phyloP scores from a whole-genome alignment of 1,140 invertebrate genomes.

The Heterodera schachtii region DNA sequence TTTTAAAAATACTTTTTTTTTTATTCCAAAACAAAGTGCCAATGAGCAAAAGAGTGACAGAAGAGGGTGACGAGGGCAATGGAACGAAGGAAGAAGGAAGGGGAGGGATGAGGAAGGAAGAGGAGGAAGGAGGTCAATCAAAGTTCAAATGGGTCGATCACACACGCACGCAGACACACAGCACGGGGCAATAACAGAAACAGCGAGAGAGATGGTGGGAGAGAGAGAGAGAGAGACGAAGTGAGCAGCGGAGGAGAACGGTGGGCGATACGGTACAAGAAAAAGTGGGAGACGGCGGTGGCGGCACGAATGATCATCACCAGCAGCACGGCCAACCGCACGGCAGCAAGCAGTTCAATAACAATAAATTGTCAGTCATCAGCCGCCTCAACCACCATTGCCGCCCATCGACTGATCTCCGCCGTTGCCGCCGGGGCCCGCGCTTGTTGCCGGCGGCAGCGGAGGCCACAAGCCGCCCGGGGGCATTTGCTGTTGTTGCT shows the following conservation, averaged over 20 bases:
- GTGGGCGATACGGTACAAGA: too few species aligned
- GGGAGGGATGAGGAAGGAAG: too few species aligned
- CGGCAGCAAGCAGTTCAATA: too few species aligned
- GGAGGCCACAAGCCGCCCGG: conserved; percentile 12
- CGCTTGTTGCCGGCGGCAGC: conserved; percentile 4
- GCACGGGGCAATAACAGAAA: not conserved
- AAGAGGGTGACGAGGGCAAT: too few species aligned
- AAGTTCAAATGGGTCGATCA: not conserved
- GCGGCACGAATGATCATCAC: too few species aligned
- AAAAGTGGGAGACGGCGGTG: too few species aligned
- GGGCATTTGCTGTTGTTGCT: conserved; percentile 27
- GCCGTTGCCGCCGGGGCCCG: not conserved
- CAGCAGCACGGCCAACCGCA: too few species aligned
- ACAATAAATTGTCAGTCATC: not conserved
- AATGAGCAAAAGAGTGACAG: too few species aligned
- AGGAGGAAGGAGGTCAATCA: not conserved
- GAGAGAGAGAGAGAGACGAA: not conserved
- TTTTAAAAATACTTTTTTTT: too few species aligned
- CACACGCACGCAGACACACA: too few species aligned
- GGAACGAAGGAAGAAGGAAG: too few species aligned
- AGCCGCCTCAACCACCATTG: not conserved
- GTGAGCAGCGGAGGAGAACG: not conserved
- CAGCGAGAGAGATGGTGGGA: not conserved
- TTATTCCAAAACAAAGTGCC: too few species aligned
- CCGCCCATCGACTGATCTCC: not conserved